phyloP scores from a whole-genome alignment of 2,113 vertebrate genomes.

The Eulemur rufifrons region DNA sequence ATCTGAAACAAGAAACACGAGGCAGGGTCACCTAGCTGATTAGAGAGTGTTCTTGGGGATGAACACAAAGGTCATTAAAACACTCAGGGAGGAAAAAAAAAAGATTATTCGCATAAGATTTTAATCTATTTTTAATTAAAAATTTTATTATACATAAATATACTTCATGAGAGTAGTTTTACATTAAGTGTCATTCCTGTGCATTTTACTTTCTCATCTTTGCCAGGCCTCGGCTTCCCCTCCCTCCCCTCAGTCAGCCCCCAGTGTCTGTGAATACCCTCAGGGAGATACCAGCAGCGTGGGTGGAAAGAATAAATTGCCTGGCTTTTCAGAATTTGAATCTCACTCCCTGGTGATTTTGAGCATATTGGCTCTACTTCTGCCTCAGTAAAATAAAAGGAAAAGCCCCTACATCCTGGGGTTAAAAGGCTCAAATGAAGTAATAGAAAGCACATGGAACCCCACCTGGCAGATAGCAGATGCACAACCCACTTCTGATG shows the following conservation, averaged over 20 bases:
- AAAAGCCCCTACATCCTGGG: not conserved
- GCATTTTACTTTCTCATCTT: not conserved
- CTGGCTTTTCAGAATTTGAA: not conserved
- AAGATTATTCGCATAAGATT: not conserved
- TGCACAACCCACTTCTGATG: not conserved
- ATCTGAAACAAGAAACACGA: not conserved
- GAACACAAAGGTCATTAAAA: conserved; percentile 7
- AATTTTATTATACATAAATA: not conserved
- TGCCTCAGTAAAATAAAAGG: not conserved
- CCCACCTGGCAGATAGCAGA: not conserved
- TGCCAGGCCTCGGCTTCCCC: not conserved
- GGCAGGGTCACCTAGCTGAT: not conserved
- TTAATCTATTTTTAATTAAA: conserved; percentile 26
- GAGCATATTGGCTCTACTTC: not conserved
- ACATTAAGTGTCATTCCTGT: not conserved
- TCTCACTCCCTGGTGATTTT: not conserved
- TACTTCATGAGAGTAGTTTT: not conserved
- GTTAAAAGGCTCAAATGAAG: not conserved
- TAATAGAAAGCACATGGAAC: not conserved
- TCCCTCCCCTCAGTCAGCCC: too few relatives aligned
- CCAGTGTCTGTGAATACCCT: not conserved
- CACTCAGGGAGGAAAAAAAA: not conserved
- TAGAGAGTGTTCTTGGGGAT: not conserved
- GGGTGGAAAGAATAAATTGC: not conserved
- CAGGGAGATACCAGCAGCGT: not conserved